Percentiles rank a stretch among this genome's conserved stretches.
These are phyloP conservation scores for Drosophila nikananu DNA, from an alignment of 1,140 invertebrate genomes.

Conservation along the genomic window DNA sequence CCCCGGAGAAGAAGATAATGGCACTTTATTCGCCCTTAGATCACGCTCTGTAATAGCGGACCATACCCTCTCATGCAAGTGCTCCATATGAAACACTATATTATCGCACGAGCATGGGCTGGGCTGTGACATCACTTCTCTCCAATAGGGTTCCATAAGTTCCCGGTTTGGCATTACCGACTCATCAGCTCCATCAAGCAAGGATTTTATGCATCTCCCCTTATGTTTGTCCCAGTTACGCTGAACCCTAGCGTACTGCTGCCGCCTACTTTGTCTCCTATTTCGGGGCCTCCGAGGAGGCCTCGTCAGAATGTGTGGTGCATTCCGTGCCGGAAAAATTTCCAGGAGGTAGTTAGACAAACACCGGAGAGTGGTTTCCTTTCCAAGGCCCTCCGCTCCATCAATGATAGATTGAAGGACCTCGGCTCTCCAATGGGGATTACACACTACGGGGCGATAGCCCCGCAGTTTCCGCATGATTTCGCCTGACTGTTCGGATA, in stretches of 20 bases:
- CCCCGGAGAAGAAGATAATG: constrained; percentile 6
- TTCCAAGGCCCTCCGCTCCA: background rate
- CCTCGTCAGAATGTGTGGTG: constrained; percentile 8
- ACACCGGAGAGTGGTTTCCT: constrained; percentile 14
- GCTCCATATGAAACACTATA: background rate
- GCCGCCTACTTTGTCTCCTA: constrained; percentile 9
- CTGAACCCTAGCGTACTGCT: constrained; percentile 27
- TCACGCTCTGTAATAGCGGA: constrained; percentile 3
- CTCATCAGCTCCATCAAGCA: constrained; percentile 15
- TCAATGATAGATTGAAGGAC: constrained; percentile 6
- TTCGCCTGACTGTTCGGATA: constrained; percentile 4
- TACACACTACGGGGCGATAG: background rate
- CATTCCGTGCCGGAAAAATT: constrained; percentile 14
- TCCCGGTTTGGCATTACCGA: constrained; percentile 10
- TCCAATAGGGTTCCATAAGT: constrained; percentile 26
- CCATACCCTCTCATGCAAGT: constrained; percentile 16
- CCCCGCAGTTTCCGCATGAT: constrained; percentile 1
- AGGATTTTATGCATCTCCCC: constrained; percentile 16
- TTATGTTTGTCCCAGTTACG: constrained; percentile 33
- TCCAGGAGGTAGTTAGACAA: constrained; percentile 10
- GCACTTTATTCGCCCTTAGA: background rate
- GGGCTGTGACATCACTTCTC: constrained; percentile 14
- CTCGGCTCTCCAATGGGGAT: background rate
- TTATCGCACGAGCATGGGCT: background rate
- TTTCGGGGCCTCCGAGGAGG: constrained; percentile 2